These are phyloP conservation scores for Gymnodraco acuticeps DNA, from an alignment of 2,797 vertebrate genomes.

Conservation along the genomic window DNA sequence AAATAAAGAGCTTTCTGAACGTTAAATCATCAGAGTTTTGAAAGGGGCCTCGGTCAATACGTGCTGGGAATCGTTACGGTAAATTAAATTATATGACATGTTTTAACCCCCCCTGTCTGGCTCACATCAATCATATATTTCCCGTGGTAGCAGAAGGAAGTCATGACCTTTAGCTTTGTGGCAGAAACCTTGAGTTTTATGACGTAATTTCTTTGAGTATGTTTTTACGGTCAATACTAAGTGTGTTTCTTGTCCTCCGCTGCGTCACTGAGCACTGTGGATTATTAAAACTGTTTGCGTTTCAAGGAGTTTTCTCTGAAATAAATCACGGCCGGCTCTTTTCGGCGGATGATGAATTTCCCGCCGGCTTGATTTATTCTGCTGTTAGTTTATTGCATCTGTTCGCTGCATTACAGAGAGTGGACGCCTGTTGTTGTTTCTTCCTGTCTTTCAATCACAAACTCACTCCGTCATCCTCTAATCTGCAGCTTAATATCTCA, in stretches of 20 bases:
- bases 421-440: constrained; percentile 12
- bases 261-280: constrained; percentile 31
- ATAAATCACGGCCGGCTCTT: constrained; percentile 45
- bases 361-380: constrained; percentile 52
- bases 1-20: too few species aligned
- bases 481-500: constrained; percentile 21
- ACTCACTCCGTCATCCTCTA: constrained; percentile 7
- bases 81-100: too few species aligned
- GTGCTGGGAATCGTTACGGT: too few species aligned
- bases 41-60: too few species aligned
- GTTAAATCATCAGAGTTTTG: too few species aligned
- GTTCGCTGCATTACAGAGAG: constrained; percentile 38
- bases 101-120: too few species aligned
- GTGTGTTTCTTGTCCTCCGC: constrained; percentile 11
- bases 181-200: neutral
- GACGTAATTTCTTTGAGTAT: neutral
- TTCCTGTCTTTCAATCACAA: neutral
- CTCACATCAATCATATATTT: neutral
- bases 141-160: neutral
- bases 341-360: constrained; percentile 43
- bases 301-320: constrained; percentile 11
- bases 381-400: constrained; percentile 64
- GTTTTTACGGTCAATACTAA: neutral
- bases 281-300: constrained; percentile 31
- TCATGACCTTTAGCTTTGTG: too few species aligned